phyloP scores from a whole-genome alignment of 2,797 vertebrate genomes.

The Falco biarmicus region DNA sequence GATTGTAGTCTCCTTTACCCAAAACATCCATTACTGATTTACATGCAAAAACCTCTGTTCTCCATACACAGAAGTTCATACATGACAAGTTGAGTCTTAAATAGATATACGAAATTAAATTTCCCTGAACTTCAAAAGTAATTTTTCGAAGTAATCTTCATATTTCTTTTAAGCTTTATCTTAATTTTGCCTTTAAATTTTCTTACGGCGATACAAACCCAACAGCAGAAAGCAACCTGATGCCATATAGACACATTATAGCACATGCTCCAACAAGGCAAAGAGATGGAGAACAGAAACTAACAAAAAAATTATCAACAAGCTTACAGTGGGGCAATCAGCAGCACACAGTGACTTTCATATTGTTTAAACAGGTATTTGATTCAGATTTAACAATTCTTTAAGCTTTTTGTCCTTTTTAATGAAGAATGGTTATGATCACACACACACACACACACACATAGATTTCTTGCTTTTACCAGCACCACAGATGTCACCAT shows the following conservation, averaged over 20 bases:
- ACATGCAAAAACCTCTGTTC: not conserved
- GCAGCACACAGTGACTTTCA: not conserved
- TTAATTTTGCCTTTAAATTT: not conserved
- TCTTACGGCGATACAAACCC: not conserved
- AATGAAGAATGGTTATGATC: not conserved
- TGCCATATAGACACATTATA: accelerated
- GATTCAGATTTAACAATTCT: not conserved
- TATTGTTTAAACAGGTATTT: not conserved
- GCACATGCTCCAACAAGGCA: not conserved
- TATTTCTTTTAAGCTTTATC: not conserved
- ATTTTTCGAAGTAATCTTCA: not conserved
- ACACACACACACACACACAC: not conserved
- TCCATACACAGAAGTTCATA: not conserved
- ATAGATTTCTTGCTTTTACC: not conserved
- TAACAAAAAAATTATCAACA: not conserved
- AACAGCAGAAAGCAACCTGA: not conserved
- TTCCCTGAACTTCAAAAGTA: not conserved
- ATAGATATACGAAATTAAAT: not conserved
- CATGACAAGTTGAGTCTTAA: not conserved
- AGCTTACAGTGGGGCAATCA: not conserved
- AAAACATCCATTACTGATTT: not conserved
- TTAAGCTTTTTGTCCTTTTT: not conserved
- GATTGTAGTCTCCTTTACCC: not conserved
- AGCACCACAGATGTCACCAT: not conserved
- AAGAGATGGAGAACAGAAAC: not conserved